Evolutionary conservation across 2,888 invertebrate genomes (phyloP).

Genomic region (Tipula lateralis): DNA sequence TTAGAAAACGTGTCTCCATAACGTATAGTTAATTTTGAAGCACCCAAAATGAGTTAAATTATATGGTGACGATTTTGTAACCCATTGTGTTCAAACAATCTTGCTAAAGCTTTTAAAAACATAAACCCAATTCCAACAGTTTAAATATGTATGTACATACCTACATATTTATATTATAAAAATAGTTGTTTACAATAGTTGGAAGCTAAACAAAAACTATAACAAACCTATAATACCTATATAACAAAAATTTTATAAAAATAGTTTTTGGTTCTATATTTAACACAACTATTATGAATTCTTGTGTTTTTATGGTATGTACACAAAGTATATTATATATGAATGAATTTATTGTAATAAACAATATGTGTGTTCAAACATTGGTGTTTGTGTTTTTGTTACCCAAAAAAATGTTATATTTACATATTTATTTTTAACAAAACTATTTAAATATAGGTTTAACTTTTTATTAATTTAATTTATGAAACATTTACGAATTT

Average conservation of each 20-base stretch:
- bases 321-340: background rate
- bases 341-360: background rate
- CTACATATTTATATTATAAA: background rate
- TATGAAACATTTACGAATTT: background rate
- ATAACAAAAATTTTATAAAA: background rate
- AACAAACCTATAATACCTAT: background rate
- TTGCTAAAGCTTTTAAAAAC: no score
- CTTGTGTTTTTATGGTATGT: background rate
- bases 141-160: background rate
- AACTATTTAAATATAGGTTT: background rate
- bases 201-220: background rate
- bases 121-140: background rate
- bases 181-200: background rate
- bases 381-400: background rate
- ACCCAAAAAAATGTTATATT: background rate
- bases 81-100: no score
- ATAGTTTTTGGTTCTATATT: background rate
- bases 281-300: background rate
- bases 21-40: no score
- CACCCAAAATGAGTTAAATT: no score
- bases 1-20: no score
- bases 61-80: no score
- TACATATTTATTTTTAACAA: background rate
- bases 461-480: background rate
- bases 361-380: background rate